A percentile compares a stretch with the other conserved stretches of the same genome.
phyloP scores from a whole-genome alignment of 2,888 invertebrate species.

The Tipula confusa region DNA sequence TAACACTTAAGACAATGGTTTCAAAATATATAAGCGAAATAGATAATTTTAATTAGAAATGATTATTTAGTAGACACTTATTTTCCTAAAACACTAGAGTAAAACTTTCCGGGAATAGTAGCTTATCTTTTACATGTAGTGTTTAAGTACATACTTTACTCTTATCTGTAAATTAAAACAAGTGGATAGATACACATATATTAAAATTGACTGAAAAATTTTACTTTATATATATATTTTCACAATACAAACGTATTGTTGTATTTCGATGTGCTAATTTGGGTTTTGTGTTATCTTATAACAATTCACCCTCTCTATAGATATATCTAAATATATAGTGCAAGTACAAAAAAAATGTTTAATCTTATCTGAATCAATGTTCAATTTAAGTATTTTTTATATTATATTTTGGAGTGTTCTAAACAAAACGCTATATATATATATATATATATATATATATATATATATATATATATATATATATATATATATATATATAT shows the following conservation, averaged over 20 bases:
- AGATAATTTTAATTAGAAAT: too few species aligned
- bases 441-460: too few species aligned
- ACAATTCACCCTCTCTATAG: not conserved
- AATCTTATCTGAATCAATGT: not conserved
- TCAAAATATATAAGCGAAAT: too few species aligned
- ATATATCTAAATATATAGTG: not conserved
- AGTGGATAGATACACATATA: not conserved
- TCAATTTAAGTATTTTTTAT: not conserved
- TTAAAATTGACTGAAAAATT: not conserved
- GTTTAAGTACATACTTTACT: not conserved
- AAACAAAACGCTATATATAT: not conserved
- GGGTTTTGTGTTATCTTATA: not conserved
- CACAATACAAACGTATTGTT: not conserved
- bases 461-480: too few species aligned
- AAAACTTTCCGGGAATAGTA: too few species aligned
- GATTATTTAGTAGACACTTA: too few species aligned
- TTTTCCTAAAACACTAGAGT: too few species aligned
- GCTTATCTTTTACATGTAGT: not conserved
- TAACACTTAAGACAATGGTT: too few species aligned
- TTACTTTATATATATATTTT: not conserved
- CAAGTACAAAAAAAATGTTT: not conserved
- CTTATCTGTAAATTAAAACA: not conserved
- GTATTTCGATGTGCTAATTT: not conserved
- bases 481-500: too few species aligned
- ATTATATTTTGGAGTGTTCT: not conserved